A percentile compares a stretch with the other conserved stretches of the same genome.
These are phyloP conservation scores for Pseudolaguvia tuberculata DNA, from an alignment of 2,113 vertebrate species.

Conservation along the genomic window DNA sequence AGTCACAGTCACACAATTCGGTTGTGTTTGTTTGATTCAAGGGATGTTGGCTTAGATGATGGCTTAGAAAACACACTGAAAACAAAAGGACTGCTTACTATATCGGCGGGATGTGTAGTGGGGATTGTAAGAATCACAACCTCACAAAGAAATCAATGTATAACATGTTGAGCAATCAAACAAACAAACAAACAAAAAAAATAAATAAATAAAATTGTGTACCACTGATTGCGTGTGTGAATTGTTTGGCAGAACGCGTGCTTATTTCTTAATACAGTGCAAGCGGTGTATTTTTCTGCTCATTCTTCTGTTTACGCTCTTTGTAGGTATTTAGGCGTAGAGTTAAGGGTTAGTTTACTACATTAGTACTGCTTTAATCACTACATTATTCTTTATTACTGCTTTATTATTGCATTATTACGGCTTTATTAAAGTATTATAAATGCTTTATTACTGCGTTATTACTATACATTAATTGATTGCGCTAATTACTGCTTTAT, in stretches of 20 bases:
- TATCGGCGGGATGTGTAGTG: slow-evolving; percentile 32
- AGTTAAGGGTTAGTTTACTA: too few species aligned
- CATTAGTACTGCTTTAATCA: too few species aligned
- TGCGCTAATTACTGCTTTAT: too few species aligned
- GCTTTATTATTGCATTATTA: too few species aligned
- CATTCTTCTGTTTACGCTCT: too few species aligned
- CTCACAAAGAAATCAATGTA: slow-evolving; percentile 40
- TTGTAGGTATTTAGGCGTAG: too few species aligned
- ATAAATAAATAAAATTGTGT: slow-evolving; percentile 45
- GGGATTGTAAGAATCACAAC: slow-evolving; percentile 45
- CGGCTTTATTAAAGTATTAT: too few species aligned
- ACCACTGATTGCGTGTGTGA: slow-evolving; percentile 21
- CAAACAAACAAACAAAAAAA: slow-evolving; percentile 37
- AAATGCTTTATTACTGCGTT: too few species aligned
- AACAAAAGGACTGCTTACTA: slow-evolving; percentile 17
- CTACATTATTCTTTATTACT: too few species aligned
- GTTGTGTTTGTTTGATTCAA: slow-evolving; percentile 24
- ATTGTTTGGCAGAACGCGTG: neutral
- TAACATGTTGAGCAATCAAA: slow-evolving; percentile 42
- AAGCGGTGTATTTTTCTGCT: too few species aligned
- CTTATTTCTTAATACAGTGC: too few species aligned
- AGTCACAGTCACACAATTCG: neutral
- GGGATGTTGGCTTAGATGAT: slow-evolving; percentile 34
- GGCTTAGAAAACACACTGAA: slow-evolving; percentile 42
- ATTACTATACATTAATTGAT: too few species aligned